Base-by-base conservation (phyloP, 30 jellyfish, hydroid and myxozoan species). In the Mastigias papua region DNA sequence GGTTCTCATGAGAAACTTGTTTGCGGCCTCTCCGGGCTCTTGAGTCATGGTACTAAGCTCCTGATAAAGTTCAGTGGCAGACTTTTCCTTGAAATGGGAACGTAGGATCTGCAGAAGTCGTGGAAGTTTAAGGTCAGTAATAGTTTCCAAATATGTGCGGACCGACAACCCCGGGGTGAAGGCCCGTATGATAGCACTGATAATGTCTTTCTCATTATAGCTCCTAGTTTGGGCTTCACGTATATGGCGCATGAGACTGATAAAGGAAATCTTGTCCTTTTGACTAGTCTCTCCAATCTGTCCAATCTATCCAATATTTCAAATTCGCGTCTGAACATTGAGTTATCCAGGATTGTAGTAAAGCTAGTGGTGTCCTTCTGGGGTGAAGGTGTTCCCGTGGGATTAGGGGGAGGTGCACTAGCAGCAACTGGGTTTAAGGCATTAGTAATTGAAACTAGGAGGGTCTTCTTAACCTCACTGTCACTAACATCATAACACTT, bases 11-110 rank as follows among this genome's bases (percentile, higher is more conserved):
- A 76, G 33, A 73, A 86, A 62, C 29, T 48, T 22, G 29, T 60
- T 58, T 0, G 85, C 86, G 48, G 42, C 84, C 66, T 86, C 95
- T 48, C 69, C 78, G 32, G 22, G 81, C 1, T 32, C 83, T 64
- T 86, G 95, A 5, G 0, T 69, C 71, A 72, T 72, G 1, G 80
- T 84, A 86, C 83, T 66, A 10, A 86, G 84, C 76, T 68, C 83
- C 70, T 42, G 85, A 57, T 63, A 76, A 11, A 86, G 49, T 67
- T 64, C 86, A 27, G 95, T 75, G 11, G 90, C 89, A 74, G 79
- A 63, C 70, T 86, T 75, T 68, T 86, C 95, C 80, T 77, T 63
- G 80, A 62, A 86, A 68, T 86, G 95, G 34, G 86, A 28, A 34
- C 90, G 42, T 66, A 64, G 62, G 48, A 77, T 86, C 62, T 86